Evolutionary conservation across 1,140 invertebrate species (phyloP).

Genomic region (Solenopsis invicta): DNA sequence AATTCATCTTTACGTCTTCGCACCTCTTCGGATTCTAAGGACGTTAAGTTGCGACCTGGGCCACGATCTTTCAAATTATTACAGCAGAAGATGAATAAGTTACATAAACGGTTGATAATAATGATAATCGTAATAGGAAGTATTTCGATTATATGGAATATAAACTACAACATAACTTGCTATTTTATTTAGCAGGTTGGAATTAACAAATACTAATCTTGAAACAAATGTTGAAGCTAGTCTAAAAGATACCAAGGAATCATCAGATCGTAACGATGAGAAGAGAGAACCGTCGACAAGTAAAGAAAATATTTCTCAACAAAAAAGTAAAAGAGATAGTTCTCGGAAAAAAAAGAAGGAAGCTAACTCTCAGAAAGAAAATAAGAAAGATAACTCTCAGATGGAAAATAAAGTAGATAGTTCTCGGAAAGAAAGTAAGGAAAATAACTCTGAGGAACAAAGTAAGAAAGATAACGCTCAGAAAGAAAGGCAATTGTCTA

Average conservation of each 20-base stretch:
- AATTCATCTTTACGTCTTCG: not conserved
- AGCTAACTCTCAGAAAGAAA: not conserved
- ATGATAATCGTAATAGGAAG: not conserved
- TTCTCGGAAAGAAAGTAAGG: too few relatives aligned
- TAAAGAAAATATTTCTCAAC: slow-evolving; percentile 11
- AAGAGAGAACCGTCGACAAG: not conserved
- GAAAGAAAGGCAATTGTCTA: not conserved
- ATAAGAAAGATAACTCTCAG: not conserved
- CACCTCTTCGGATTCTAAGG: not conserved
- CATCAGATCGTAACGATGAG: not conserved
- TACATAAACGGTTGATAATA: slow-evolving; percentile 24
- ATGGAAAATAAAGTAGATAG: not conserved
- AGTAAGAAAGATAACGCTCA: not conserved
- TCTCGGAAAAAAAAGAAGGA: not conserved
- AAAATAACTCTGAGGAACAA: not conserved
- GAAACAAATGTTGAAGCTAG: not conserved
- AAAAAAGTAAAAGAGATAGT: not conserved
- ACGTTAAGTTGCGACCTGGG: slow-evolving; percentile 76
- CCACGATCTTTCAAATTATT: slow-evolving; percentile 82
- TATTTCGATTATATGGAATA: slow-evolving; percentile 9
- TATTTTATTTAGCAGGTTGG: not conserved
- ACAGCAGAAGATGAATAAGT: slow-evolving; percentile 67
- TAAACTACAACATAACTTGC: not conserved
- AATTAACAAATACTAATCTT: not conserved
- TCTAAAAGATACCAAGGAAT: not conserved